Percentiles rank a stretch among this genome's conserved stretches.
Evolutionary conservation across 2,113 vertebrate genomes (phyloP).

Genomic region (Hoplias malabaricus): DNA sequence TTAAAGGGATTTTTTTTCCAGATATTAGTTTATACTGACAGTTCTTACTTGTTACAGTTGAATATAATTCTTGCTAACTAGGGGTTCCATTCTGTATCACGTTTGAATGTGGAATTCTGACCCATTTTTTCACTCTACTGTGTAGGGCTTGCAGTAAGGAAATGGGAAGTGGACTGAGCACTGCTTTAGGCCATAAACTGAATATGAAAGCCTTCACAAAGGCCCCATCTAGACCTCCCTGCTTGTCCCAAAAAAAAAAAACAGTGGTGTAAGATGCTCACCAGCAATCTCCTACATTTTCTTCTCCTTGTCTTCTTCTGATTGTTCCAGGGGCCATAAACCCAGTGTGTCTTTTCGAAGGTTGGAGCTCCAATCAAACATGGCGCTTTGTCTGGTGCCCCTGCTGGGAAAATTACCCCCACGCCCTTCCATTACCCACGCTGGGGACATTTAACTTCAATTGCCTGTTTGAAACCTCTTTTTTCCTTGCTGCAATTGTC

Average conservation of each 20-base stretch:
- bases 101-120: too few species aligned
- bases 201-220: background rate
- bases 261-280: slow-evolving; percentile 1
- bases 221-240: background rate
- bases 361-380: slow-evolving; percentile 12
- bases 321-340: slow-evolving; percentile 25
- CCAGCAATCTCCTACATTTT: slow-evolving; percentile 25
- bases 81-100: too few species aligned
- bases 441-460: slow-evolving; percentile 49
- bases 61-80: too few species aligned
- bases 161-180: background rate
- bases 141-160: background rate
- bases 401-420: slow-evolving; percentile 47
- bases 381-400: slow-evolving; percentile 29
- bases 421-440: slow-evolving; percentile 38
- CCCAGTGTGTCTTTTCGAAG: slow-evolving; percentile 27
- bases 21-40: background rate
- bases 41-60: background rate
- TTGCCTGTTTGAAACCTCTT: slow-evolving; percentile 40
- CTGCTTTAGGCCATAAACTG: background rate
- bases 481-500: slow-evolving; percentile 20
- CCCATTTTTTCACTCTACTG: too few species aligned
- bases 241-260: background rate
- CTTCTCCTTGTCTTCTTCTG: slow-evolving; percentile 1
- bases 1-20: background rate